Evolutionary conservation across 2,113 vertebrate genomes (phyloP).

Genomic region (Amia ocellicauda): DNA sequence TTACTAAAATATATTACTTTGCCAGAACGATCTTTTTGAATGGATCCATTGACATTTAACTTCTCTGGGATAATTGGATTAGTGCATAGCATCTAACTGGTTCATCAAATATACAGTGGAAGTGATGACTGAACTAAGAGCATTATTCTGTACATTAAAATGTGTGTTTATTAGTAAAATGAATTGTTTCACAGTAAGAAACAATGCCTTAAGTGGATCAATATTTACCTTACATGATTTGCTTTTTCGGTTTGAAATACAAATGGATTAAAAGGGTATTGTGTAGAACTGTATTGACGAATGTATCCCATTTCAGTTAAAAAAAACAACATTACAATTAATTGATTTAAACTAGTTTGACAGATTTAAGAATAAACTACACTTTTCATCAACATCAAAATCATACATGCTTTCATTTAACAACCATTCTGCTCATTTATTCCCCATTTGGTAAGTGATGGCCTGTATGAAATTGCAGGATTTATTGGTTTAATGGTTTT

Average conservation of each 20-base stretch:
- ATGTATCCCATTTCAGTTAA: background rate
- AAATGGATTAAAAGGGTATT: background rate
- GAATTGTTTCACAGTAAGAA: no score
- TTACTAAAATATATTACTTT: no score
- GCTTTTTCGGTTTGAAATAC: background rate
- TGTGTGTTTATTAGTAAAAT: no score
- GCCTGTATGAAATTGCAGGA: background rate
- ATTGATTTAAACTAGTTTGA: slow-evolving; percentile 18
- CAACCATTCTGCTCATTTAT: slow-evolving; percentile 8
- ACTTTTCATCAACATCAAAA: slow-evolving; percentile 7
- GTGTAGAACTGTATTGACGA: background rate
- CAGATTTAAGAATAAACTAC: slow-evolving; percentile 10
- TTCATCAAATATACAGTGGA: no score
- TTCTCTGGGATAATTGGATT: no score
- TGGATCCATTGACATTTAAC: no score
- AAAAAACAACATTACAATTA: background rate
- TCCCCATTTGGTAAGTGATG: slow-evolving; percentile 8
- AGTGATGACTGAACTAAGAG: no score
- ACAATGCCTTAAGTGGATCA: background rate
- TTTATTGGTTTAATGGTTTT: slow-evolving; percentile 11
- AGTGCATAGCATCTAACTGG: no score
- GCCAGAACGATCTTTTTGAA: no score
- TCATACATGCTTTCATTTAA: slow-evolving; percentile 12
- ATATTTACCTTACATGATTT: background rate
- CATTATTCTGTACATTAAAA: no score